Base-by-base conservation (phyloP, 1,140 invertebrate species). In the Streblospio benedicti region DNA sequence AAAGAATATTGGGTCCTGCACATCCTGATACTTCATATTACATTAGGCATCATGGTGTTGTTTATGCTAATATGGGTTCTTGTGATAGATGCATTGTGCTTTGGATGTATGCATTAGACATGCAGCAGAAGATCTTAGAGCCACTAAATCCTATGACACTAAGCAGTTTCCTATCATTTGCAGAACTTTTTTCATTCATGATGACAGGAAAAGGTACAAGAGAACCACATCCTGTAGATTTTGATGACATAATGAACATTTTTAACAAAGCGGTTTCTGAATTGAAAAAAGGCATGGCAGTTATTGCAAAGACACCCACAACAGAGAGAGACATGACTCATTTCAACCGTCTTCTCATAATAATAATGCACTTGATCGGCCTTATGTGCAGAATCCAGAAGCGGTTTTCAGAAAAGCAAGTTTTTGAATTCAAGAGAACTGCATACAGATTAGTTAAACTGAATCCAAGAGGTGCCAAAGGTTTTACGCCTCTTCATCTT, bases 11-110 rank as follows among this genome's bases (percentile, higher is more conserved):
- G 80, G 91, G 91, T 20, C 91, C 91, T 0, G 90, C 90, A 9
- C 93, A 97, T 85, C 93, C 93, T 0, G 93, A 97, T 74, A 97
- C 93, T 27, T 91, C 88, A 68, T 96, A 97, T 76, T 96, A 94
- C 76, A 93, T 97, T 61, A 83, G 93, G 61, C 91, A 90, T 73
- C 79, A 93, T 71, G 93, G 93, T 30, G 93, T 93, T 0, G 86
- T 94, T 44, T 97, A 95, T 79, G 93, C 93, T 18, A 93, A 78
- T 56, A 87, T 90, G 59, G 93, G 93, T 9, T 88, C 93, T 72
- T 96, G 95, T 78, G 83, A 85, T 65, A 84, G 91, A 53, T 96
- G 93, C 76, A 89, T 95, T 60, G 85, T 88, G 68, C 81, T 97
- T 31, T 97, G 93, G 93, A 91, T 91, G 77, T 94, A 96, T 77